Evolutionary conservation across 1,140 invertebrate species (phyloP), one percentile per base, ranked within the genome.

Genomic region (Drosophila parvula): DNA sequence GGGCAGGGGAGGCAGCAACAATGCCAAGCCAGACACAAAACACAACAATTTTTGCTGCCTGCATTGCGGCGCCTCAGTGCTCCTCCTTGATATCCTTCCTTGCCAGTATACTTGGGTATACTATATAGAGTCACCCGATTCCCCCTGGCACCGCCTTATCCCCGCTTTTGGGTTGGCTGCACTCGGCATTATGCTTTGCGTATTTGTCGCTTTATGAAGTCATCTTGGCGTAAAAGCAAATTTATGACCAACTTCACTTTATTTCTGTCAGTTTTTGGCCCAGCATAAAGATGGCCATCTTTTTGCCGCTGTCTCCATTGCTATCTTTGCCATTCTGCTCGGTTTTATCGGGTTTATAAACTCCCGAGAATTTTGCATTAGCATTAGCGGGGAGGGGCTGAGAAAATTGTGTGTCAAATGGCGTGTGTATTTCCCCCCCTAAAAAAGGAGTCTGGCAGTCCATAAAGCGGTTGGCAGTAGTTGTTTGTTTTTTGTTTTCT

Each of bases 141-240:
- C 16, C 58, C 22, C 38, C 40, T 30, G 34, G 34, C 16, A 27
- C 48, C 44, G 30, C 44, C 34, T 71, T 67, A 55, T 32, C 43
- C 28, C 59, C 62, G 62, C 45, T 85, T 56, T 43, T 59, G 53
- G 69, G 69, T 71, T 71, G 70, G 71, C 71, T 75, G 81, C 81
- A 84, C 78, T 84, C 83, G 79, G 82, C 82, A 86, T 88, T 86
- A 86, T 86, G 83, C 76, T 88, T 86, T 86, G 76, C 79, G 83
- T 88, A 88, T 88, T 77, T 89, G 84, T 88, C 84, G 84, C 84
- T 88, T 88, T 88, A 88, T 88, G 84, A 88, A 88, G 83, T 88
- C 83, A 88, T 88, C 83, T 88, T 88, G 80, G 84, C 83, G 83
- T 83, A 89, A 88, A 86, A 82, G 84, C 84, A 88, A 88, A 88